phyloP scores from a whole-genome alignment of 2,888 invertebrate genomes.

The Macrophya alboannulata region DNA sequence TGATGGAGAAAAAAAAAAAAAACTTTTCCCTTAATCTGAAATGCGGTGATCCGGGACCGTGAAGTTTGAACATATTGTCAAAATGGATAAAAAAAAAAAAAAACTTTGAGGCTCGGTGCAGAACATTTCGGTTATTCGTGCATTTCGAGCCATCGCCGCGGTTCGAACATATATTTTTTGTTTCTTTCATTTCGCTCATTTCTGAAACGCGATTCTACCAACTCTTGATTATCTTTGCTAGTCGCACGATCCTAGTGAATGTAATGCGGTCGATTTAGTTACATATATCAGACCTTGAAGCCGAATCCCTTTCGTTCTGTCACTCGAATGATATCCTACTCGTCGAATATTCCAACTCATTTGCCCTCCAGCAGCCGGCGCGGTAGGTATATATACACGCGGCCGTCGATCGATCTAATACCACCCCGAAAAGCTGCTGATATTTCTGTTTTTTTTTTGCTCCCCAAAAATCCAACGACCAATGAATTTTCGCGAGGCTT shows the following conservation, averaged over 20 bases:
- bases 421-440: not conserved
- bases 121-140: not conserved
- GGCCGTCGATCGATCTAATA: not conserved
- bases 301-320: conserved; percentile 62
- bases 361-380: not conserved
- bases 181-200: not conserved
- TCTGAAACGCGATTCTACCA: not conserved
- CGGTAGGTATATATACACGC: not conserved
- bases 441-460: not conserved
- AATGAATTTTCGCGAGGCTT: not conserved
- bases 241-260: conserved; percentile 61
- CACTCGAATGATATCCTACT: conserved; percentile 41
- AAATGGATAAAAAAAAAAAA: not conserved
- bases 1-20: not conserved
- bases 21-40: not conserved
- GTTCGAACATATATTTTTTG: not conserved
- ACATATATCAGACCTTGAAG: conserved; percentile 62
- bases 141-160: not conserved
- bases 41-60: not conserved
- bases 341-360: conserved; percentile 49
- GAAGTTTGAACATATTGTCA: not conserved
- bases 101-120: no score
- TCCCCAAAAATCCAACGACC: conserved; percentile 6
- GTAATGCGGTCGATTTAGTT: conserved; percentile 65
- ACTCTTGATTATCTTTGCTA: conserved; percentile 44